Conservation (phyloP, 2,888 invertebrate genomes). For the Cryptocephalus primarius region DNA sequence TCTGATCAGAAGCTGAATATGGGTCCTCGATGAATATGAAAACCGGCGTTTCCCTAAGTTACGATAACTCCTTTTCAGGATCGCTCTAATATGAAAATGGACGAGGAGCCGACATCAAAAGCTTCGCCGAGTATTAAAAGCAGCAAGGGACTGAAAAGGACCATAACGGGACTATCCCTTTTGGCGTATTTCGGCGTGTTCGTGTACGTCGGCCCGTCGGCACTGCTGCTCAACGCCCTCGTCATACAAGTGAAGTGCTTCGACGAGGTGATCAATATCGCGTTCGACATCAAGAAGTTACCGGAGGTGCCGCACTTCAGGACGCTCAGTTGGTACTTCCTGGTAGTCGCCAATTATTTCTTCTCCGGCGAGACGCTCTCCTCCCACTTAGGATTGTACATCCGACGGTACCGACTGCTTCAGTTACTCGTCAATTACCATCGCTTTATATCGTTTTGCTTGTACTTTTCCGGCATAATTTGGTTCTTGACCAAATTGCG, state of each 20-base stretch:
- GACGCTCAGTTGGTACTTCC: conserved; percentile 95
- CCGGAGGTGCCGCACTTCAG: conserved; percentile 74
- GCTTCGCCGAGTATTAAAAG: conserved; percentile 1
- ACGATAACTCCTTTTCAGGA: too few relatives aligned
- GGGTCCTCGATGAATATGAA: too few relatives aligned
- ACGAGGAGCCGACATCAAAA: neutral
- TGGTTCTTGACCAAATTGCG: conserved; percentile 95
- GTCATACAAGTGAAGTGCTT: conserved; percentile 97
- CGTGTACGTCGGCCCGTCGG: conserved; percentile 87
- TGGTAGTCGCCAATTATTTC: conserved; percentile 95
- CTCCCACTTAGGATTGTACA: conserved; percentile 55
- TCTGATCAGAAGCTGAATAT: too few relatives aligned
- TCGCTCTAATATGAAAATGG: too few relatives aligned
- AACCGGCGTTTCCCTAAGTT: too few relatives aligned
- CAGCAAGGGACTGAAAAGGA: conserved; percentile 85
- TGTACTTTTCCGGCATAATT: conserved; percentile 92
- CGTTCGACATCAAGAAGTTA: conserved; percentile 91
- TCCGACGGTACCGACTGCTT: conserved; percentile 30
- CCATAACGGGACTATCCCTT: conserved; percentile 90
- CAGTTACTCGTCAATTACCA: conserved; percentile 93
- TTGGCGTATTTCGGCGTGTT: conserved; percentile 80
- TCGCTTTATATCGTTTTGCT: conserved; percentile 89
- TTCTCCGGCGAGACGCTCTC: conserved; percentile 93
- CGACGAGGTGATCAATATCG: conserved; percentile 96
- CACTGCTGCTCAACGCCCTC: conserved; percentile 86